Evolutionary conservation across 1,140 invertebrate species (phyloP), one percentile per base, ranked within the genome.

Genomic region (Ridgeia piscesae): DNA sequence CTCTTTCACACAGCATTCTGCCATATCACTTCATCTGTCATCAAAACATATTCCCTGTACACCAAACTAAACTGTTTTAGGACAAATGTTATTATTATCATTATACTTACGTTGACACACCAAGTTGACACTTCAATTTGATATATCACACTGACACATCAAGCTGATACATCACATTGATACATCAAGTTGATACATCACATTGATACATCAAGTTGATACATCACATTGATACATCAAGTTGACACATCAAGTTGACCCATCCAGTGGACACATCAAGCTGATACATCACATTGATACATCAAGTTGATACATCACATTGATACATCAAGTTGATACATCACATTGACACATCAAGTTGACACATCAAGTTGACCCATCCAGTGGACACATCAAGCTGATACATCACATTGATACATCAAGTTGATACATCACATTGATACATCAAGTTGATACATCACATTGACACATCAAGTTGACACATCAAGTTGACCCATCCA

Each of bases 341-440:
- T 90, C 35, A 90, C 21, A 14, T 33, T 6, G 35, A 98, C 97
- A n/a, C n/a, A n/a, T n/a, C n/a, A n/a, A n/a, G n/a, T n/a, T n/a
- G 42, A 42, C 42, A 42, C 42, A 42, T 42, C 42, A 42, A 6
- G 42, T 77, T 77, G 58, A 77, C 58, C 11, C 21, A 50, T 50
- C 21, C 8, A n/a, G 4, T 9, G 11, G 58, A 77, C 27, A 21
- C 17, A 21, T 90, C 33, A 34, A 90, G n/a, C 31, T 90, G 89
- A 90, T 14, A 14, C 17, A 33, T 90, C 35, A 90, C 21, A 14
- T n/a, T n/a, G 42, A 42, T 11, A 42, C 42, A 42, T 42, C 42
- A 42, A 6, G 42, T 77, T 77, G 58, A 77, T 21, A 77, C 21
- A 50, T 50, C 21, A 50, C n/a, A 6, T 9, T 77, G 58, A 77